These are phyloP conservation scores for Rhabdornis inornatus DNA, from an alignment of 2,113 vertebrate species.

Conservation along the genomic window DNA sequence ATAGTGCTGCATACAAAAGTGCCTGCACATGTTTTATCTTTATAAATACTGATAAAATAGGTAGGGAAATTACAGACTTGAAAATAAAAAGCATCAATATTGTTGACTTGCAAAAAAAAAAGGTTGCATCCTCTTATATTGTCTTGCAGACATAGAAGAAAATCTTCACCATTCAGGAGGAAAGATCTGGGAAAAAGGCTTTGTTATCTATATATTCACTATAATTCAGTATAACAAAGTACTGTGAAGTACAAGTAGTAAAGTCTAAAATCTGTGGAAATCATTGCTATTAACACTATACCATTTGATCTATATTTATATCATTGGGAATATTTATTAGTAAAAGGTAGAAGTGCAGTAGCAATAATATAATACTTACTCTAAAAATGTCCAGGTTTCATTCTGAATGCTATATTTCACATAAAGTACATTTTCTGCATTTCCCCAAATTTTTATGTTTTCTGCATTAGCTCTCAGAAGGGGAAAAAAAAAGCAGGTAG, in stretches of 20 bases:
- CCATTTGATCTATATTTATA: neutral
- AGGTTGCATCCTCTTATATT: neutral
- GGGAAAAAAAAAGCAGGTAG: neutral
- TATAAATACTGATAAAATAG: constrained; percentile 17
- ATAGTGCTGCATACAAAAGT: neutral
- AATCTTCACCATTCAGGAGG: neutral
- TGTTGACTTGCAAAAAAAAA: neutral
- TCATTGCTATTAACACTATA: neutral
- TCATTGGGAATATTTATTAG: neutral
- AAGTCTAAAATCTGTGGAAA: constrained; percentile 15
- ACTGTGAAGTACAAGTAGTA: neutral
- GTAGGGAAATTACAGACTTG: constrained; percentile 12
- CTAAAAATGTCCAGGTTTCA: neutral
- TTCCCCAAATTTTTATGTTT: neutral
- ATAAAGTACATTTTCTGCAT: neutral
- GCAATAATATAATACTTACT: neutral
- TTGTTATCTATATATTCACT: neutral
- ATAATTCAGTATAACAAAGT: constrained; percentile 13
- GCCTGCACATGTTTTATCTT: neutral
- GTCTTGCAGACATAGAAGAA: constrained; percentile 14
- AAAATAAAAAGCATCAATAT: constrained; percentile 30
- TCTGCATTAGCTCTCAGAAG: neutral
- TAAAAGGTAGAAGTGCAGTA: neutral
- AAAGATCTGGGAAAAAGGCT: neutral
- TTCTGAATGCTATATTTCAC: neutral